Base-by-base conservation (phyloP, 2,888 invertebrate genomes). In the Minunthozetes semirufus region DNA sequence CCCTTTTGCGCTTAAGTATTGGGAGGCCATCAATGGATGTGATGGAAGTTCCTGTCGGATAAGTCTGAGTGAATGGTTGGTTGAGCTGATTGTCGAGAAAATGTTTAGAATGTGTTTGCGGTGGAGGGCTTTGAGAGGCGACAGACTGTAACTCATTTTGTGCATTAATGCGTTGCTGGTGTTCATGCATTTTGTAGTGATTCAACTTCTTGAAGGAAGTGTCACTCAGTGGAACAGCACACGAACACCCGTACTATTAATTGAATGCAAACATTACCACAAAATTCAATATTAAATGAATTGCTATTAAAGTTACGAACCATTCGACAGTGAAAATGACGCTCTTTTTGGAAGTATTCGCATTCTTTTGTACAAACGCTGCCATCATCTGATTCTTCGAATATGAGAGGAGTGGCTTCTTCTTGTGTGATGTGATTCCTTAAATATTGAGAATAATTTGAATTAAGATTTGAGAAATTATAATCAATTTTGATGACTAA, bases 301-400 rank as follows among this genome's bases (percentile, higher is more conserved):
- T 33, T 33, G 8, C 33, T 33, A 42, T 42, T 56, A 25, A 25
- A 4, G 19, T 33, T 42, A 82, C 87, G 84, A 85, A 90, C 90
- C 92, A 92, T 92, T 81, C 89, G 90, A 84, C 94, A 94, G 82
- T 94, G 94, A 81, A 90, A 93, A 81, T 94, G 94, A 72, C 89
- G 90, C 78, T 91, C 90, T 78, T 89, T 89, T 79, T 89, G 77
- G 79, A 81, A 68, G 80, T 80, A 78, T 81, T 82, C 29, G 75
- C 78, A 56, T 80, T 78, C 50, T 63, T 48, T 27, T 77, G 50
- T 59, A 27, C 77, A 77, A 27, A 61, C 66, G 9, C 66, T 76
- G 9, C 73, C 72, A 33, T 76, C 76, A 38, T 73, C 73, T 22
- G 75, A 72, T 38, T 75, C 73, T 46, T 75, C 87, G 81, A 88